Evolutionary conservation across 2,888 invertebrate genomes (phyloP).

Genomic region (Eupithecia abbreviata): DNA sequence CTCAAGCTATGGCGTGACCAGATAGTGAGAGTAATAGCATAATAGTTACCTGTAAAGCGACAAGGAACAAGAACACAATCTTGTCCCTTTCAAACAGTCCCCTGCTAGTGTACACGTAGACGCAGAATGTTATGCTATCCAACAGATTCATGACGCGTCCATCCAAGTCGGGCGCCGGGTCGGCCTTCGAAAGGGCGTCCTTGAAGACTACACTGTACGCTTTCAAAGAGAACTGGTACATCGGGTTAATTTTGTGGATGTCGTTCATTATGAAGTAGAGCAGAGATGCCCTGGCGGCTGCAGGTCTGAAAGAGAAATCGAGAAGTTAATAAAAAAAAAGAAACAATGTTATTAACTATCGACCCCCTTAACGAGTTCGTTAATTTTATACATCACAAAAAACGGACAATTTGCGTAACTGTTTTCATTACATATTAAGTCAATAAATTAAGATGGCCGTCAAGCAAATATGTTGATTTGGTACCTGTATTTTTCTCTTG

Average conservation of each 20-base stretch:
- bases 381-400: no score
- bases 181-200: conserved; percentile 89
- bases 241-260: conserved; percentile 94
- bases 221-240: conserved; percentile 97
- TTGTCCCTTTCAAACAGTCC: conserved; percentile 97
- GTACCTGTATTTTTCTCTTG: conserved; percentile 92
- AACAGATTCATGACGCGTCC: conserved; percentile 90
- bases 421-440: no score
- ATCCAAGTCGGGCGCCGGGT: conserved; percentile 87
- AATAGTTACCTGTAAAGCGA: conserved; percentile 87
- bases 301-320: conserved; percentile 79
- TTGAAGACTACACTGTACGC: conserved; percentile 96
- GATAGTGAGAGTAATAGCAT: no score
- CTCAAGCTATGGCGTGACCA: no score
- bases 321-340: neutral
- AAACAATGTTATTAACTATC: neutral
- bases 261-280: conserved; percentile 97
- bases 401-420: no score
- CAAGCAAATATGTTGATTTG: neutral
- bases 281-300: conserved; percentile 93
- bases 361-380: no score
- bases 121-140: conserved; percentile 93
- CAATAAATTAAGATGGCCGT: neutral
- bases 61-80: conserved; percentile 93
- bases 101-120: conserved; percentile 94